These are phyloP conservation scores for Adelosebastes latens DNA, from an alignment of 2,797 vertebrate species.

Conservation along the genomic window DNA sequence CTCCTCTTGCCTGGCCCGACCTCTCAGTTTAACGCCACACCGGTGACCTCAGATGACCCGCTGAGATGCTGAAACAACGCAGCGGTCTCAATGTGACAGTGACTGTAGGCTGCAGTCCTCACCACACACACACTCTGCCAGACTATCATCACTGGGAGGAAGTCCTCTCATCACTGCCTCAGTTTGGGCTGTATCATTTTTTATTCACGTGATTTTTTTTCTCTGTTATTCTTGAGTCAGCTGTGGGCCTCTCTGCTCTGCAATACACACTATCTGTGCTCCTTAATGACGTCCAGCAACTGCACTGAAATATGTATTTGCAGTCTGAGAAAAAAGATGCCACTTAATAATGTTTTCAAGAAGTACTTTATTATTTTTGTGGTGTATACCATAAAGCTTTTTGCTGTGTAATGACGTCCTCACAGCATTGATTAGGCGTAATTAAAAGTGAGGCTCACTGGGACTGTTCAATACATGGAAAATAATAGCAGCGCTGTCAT, in stretches of 20 bases:
- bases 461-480: slow-evolving; percentile 77
- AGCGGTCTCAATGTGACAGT: slow-evolving; percentile 20
- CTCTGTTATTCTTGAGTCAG: neutral
- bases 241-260: neutral
- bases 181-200: neutral
- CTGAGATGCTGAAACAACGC: slow-evolving; percentile 18
- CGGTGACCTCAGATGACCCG: slow-evolving; percentile 46
- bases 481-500: slow-evolving; percentile 57
- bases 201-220: neutral
- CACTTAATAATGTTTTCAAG: slow-evolving; percentile 2
- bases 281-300: neutral
- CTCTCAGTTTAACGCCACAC: slow-evolving; percentile 34
- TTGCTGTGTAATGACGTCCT: slow-evolving; percentile 59
- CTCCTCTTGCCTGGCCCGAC: slow-evolving; percentile 13
- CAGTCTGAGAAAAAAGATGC: slow-evolving; percentile 6
- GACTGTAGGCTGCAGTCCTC: slow-evolving; percentile 1
- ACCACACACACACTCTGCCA: neutral
- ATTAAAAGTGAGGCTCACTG: slow-evolving; percentile 72
- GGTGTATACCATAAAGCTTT: slow-evolving; percentile 36
- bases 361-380: slow-evolving; percentile 18
- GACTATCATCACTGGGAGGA: slow-evolving; percentile 15
- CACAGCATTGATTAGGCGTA: slow-evolving; percentile 71
- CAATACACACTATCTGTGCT: neutral
- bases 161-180: slow-evolving; percentile 1
- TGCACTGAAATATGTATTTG: neutral